phyloP scores from a whole-genome alignment of 1,140 invertebrate species.

The Homarus americanus region DNA sequence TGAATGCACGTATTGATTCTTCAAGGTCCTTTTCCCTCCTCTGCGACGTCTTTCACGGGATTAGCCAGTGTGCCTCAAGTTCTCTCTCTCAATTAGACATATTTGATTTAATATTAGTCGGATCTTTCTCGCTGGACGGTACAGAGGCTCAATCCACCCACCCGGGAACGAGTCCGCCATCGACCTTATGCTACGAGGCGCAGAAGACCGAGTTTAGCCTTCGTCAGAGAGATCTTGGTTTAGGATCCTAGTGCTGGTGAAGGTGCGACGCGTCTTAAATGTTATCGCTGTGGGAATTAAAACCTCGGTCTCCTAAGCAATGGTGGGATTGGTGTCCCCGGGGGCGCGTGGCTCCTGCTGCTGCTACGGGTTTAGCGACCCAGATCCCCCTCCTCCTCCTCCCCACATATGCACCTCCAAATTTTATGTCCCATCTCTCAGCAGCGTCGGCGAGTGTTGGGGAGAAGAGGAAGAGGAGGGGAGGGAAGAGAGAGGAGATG shows the following conservation, averaged over 20 bases:
- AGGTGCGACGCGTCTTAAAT: constrained; percentile 59
- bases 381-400: constrained; percentile 22
- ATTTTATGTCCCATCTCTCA: not conserved
- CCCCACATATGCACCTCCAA: not conserved
- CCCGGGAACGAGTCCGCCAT: not conserved
- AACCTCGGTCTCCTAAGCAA: constrained; percentile 60
- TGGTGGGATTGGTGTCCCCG: constrained; percentile 44
- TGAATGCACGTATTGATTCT: constrained; percentile 72
- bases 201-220: not conserved
- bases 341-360: constrained; percentile 43
- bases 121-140: constrained; percentile 25
- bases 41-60: constrained; percentile 56
- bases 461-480: no score
- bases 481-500: no score
- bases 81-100: constrained; percentile 71
- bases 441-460: no score
- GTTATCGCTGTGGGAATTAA: constrained; percentile 69
- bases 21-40: constrained; percentile 24
- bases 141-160: not conserved
- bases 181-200: not conserved
- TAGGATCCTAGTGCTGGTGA: constrained; percentile 5
- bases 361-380: constrained; percentile 26
- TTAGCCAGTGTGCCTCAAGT: constrained; percentile 59
- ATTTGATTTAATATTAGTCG: constrained; percentile 70
- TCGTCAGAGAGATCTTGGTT: not conserved